Evolutionary conservation across 2,797 vertebrate species (phyloP).

Genomic region (Eremophila alpestris): DNA sequence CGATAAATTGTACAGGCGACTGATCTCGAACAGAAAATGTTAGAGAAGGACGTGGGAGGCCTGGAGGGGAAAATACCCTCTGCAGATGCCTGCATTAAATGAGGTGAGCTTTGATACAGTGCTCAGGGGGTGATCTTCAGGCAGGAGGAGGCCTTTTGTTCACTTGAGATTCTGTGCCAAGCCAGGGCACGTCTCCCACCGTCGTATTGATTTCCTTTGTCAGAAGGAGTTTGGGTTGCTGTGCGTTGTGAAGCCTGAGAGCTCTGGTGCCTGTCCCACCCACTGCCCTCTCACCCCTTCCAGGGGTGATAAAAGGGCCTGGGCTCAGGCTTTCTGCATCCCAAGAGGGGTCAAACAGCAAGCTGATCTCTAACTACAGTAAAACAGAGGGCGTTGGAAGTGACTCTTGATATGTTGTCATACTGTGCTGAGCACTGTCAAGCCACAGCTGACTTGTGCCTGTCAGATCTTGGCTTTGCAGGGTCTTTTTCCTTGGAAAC

Average conservation of each 20-base stretch:
- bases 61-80: slow-evolving; percentile 34
- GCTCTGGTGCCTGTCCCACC: background rate
- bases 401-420: background rate
- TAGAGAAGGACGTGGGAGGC: slow-evolving; percentile 48
- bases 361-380: background rate
- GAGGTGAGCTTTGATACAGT: slow-evolving; percentile 58
- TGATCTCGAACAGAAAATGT: slow-evolving; percentile 58
- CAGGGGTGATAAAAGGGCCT: background rate
- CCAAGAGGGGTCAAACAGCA: background rate
- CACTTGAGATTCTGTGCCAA: background rate
- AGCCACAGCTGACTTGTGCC: background rate
- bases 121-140: background rate
- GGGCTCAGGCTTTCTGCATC: background rate
- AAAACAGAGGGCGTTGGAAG: background rate
- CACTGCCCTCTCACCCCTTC: background rate
- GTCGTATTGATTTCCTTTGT: slow-evolving; percentile 38
- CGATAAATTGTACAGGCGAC: slow-evolving; percentile 52
- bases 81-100: slow-evolving; percentile 51
- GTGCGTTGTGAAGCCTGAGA: background rate
- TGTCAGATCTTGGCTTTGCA: background rate
- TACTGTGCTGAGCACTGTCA: too few relatives aligned
- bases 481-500: background rate
- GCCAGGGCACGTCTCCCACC: background rate
- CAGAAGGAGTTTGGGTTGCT: slow-evolving; percentile 26
- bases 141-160: slow-evolving; percentile 50